These are phyloP conservation scores for Muraenolepis orangiensis DNA, from an alignment of 2,797 vertebrate species.

Conservation along the genomic window DNA sequence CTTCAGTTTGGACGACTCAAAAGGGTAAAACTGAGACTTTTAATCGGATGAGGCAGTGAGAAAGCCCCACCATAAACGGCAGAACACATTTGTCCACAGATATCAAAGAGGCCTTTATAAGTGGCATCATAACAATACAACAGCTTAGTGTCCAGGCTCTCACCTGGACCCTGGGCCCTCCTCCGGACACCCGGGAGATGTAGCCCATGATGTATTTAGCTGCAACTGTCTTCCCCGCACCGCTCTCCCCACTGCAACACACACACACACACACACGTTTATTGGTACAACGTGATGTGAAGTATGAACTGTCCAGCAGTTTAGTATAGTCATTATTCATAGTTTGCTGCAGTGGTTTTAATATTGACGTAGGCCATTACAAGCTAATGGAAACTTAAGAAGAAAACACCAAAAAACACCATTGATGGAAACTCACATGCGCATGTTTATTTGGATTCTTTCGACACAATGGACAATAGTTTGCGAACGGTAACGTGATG, in stretches of 20 bases:
- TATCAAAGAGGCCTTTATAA: too few species aligned
- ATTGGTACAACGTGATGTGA: background rate
- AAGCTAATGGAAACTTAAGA: background rate
- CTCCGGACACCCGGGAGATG: constrained; percentile 92
- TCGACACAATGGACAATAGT: constrained; percentile 1
- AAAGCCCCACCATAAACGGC: too few species aligned
- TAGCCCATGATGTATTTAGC: constrained; percentile 99
- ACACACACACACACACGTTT: constrained; percentile 12
- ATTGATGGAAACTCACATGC: background rate
- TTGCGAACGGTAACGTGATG: background rate
- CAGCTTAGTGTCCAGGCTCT: constrained; percentile 23
- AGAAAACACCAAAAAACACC: background rate
- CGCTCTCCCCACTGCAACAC: constrained; percentile 87
- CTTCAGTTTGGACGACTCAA: background rate
- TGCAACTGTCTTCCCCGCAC: constrained; percentile 96
- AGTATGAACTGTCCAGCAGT: background rate
- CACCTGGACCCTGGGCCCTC: constrained; percentile 94
- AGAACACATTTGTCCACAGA: too few species aligned
- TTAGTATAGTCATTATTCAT: background rate
- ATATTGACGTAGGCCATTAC: background rate
- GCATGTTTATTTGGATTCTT: background rate
- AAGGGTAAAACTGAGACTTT: background rate
- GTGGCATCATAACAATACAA: background rate
- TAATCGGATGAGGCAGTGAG: too few species aligned
- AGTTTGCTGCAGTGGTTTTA: background rate